A percentile compares a stretch with the other conserved stretches of the same genome.
These are phyloP conservation scores for Porites cylindrica DNA, from an alignment of 92 coral and sea anemone genomes.

Conservation along the genomic window DNA sequence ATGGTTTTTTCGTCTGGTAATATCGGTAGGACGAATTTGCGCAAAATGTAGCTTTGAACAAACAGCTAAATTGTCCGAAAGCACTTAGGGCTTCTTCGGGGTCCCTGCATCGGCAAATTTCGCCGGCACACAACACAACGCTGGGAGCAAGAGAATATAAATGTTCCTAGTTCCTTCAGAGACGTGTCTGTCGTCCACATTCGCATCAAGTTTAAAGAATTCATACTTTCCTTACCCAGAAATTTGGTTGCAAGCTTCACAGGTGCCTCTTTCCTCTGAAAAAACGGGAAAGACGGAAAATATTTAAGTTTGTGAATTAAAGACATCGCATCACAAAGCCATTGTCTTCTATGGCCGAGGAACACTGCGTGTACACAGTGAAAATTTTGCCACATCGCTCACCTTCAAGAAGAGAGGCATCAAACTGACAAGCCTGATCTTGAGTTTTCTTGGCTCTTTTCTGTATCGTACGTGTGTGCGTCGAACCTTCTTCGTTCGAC, in stretches of 20 bases:
- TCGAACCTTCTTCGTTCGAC: conserved; percentile 93
- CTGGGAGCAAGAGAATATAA: conserved; percentile 29
- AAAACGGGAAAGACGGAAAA: conserved; percentile 42
- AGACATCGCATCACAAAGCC: conserved; percentile 59
- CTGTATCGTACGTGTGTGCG: conserved; percentile 89
- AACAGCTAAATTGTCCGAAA: conserved; percentile 15
- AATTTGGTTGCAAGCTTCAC: conserved; percentile 90
- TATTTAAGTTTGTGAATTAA: conserved; percentile 30
- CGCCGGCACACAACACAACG: conserved; percentile 49
- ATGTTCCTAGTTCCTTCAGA: background rate
- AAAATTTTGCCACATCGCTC: conserved; percentile 38
- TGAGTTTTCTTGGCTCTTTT: conserved; percentile 96
- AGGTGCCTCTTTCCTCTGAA: conserved; percentile 92
- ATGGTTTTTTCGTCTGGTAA: background rate
- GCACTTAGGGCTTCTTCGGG: background rate
- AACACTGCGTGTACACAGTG: conserved; percentile 21
- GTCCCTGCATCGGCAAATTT: conserved; percentile 46
- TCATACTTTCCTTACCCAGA: conserved; percentile 78
- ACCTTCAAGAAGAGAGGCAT: conserved; percentile 99
- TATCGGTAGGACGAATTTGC: background rate
- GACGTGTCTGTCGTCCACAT: background rate
- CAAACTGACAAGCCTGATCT: conserved; percentile 99
- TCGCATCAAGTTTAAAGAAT: background rate
- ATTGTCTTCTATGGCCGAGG: conserved; percentile 58
- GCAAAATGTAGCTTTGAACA: background rate